Evolutionary conservation across 30 jellyfish, hydroid and myxozoan species (phyloP), one percentile per base, ranked within the genome.

Genomic region (Pelagia noctiluca): DNA sequence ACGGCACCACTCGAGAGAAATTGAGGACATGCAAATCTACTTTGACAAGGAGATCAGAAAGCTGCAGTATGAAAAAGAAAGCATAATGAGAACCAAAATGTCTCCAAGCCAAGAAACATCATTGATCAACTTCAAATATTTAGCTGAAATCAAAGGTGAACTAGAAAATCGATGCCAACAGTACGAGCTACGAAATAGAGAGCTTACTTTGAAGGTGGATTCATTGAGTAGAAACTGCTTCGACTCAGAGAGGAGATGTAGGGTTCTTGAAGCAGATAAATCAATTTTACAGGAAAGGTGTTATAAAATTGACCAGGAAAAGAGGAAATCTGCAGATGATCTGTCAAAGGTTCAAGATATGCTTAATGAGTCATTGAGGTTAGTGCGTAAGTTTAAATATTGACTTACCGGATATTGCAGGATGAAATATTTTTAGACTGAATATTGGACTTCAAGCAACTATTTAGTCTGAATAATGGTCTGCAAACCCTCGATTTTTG

Each of bases 321-420:
- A 79, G 36, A 52, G 89, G 42, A 86, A 50, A 31, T 35, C 84
- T 16, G 76, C 26, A 22, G 50, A 53, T 10, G 90, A 86, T 16
- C 35, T 86, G 47, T 64, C 78, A 13, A 57, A 57, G 23, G 72
- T 67, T 25, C 89, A 67, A 69, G 96, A 86, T 31, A 22, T 76
- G 80, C 71, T 86, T 10, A 70, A 65, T 32, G 83, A 75, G 2
- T 86, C 96, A 2, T 5, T 86, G 16, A 76, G 96, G 96, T 86
- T 49, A 66, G 85, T 67, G 1, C 38, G 57, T 21, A 13, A 32
- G 13, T 42, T 70, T 3, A 2, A 2, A 34, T 33, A 18, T 18
- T n/a, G n/a, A n/a, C n/a, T n/a, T n/a, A n/a, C n/a, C n/a, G n/a
- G n/a, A n/a, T n/a, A n/a, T n/a, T n/a, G n/a, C n/a, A n/a, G n/a